Conservation (phyloP, 2,888 invertebrate genomes). For the Lysandra coridon region DNA sequence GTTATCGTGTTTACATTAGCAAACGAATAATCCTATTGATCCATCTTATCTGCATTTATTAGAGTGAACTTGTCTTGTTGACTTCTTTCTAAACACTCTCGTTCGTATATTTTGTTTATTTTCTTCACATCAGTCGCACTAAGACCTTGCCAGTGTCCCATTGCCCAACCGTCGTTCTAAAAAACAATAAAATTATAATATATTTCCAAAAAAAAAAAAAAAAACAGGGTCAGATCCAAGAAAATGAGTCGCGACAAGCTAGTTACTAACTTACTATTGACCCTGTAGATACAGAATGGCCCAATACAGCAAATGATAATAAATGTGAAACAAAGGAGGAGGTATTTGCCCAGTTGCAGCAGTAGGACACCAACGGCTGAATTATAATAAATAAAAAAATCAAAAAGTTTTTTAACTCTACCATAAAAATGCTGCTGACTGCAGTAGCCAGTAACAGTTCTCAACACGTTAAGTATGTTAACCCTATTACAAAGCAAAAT, state of each 20-base stretch:
- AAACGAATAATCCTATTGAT: background rate
- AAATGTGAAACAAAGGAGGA: too few species aligned
- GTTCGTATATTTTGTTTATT: constrained; percentile 58
- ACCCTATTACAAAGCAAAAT: background rate
- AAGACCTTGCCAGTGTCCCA: constrained; percentile 74
- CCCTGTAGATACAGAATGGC: too few species aligned
- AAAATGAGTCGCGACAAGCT: too few species aligned
- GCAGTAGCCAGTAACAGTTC: background rate
- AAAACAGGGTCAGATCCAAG: too few species aligned
- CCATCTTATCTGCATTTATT: too few species aligned
- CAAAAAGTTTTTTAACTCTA: too few species aligned
- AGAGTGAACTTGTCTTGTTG: constrained; percentile 14
- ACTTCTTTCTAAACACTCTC: constrained; percentile 52
- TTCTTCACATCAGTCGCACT: constrained; percentile 67
- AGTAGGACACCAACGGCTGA: too few species aligned
- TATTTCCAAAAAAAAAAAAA: background rate
- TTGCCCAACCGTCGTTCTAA: constrained; percentile 74
- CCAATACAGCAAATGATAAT: too few species aligned
- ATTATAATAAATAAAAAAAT: too few species aligned
- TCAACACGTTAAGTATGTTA: background rate
- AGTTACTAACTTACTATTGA: background rate
- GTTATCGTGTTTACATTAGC: too few species aligned
- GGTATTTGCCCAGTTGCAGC: too few species aligned
- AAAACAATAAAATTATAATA: constrained; percentile 36
- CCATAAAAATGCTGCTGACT: too few species aligned